These are phyloP conservation scores for Silurus glanis DNA, from an alignment of 2,113 vertebrate species.

Conservation along the genomic window DNA sequence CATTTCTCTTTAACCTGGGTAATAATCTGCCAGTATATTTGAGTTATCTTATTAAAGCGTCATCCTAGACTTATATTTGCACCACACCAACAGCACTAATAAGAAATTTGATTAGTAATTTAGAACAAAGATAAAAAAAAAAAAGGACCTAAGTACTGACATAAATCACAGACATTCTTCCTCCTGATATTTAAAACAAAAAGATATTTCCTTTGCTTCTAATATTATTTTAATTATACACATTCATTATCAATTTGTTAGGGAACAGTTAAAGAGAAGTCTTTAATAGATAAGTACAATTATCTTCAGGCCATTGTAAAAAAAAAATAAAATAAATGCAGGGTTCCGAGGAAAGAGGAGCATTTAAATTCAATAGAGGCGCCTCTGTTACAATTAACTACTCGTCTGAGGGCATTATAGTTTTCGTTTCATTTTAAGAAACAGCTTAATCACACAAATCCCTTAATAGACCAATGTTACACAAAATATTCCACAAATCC, in stretches of 20 bases:
- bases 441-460: conserved; percentile 48
- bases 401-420: conserved; percentile 43
- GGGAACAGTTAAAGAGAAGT: background rate
- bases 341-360: background rate
- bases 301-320: background rate
- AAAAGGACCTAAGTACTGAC: too few species aligned
- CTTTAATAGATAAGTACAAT: background rate
- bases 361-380: conserved; percentile 2
- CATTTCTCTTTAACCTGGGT: background rate
- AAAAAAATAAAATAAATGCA: background rate
- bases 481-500: conserved; percentile 12
- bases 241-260: background rate
- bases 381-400: conserved; percentile 34
- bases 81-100: background rate
- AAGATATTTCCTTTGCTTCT: background rate
- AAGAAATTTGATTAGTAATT: background rate
- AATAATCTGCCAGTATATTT: background rate
- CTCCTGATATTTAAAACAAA: background rate
- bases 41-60: background rate
- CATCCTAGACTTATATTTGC: too few species aligned
- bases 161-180: background rate
- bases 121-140: background rate
- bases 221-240: background rate
- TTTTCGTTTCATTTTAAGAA: conserved; percentile 14
- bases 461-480: conserved; percentile 31